Conservation (phyloP, 1,140 invertebrate genomes). For the Metaphire vulgaris region DNA sequence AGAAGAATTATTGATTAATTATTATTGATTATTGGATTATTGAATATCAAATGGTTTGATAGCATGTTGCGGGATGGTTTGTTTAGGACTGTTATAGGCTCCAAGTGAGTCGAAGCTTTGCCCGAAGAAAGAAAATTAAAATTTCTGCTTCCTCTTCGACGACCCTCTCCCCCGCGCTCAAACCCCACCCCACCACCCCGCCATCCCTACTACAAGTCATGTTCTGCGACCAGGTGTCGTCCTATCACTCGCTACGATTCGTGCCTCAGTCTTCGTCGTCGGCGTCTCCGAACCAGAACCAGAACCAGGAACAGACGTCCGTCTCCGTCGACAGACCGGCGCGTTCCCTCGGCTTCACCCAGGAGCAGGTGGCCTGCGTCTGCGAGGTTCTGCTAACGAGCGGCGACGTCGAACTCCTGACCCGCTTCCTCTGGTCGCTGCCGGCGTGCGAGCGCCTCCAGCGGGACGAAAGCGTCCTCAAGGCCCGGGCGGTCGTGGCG, state of each 20-base stretch:
- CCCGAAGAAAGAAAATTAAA: not conserved
- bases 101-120: not conserved
- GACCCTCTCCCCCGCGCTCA: not conserved
- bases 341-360: conserved; percentile 62
- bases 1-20: no score
- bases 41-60: no score
- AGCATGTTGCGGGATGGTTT: no score
- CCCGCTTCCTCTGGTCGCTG: conserved; percentile 95
- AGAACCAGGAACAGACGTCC: not conserved
- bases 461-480: conserved; percentile 77
- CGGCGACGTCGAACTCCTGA: conserved; percentile 91
- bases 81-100: not conserved
- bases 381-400: conserved; percentile 94
- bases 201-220: not conserved
- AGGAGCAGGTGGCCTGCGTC: conserved; percentile 97
- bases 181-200: not conserved
- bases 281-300: no score
- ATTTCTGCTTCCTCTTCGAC: not conserved
- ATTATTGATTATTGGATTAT: no score
- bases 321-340: not conserved
- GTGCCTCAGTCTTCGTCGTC: not conserved
- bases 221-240: not conserved
- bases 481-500: conserved; percentile 90
- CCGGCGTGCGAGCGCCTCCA: conserved; percentile 78
- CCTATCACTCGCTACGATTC: not conserved